phyloP scores from a whole-genome alignment of 2,888 invertebrate species.

The Drosophila peninsularis region DNA sequence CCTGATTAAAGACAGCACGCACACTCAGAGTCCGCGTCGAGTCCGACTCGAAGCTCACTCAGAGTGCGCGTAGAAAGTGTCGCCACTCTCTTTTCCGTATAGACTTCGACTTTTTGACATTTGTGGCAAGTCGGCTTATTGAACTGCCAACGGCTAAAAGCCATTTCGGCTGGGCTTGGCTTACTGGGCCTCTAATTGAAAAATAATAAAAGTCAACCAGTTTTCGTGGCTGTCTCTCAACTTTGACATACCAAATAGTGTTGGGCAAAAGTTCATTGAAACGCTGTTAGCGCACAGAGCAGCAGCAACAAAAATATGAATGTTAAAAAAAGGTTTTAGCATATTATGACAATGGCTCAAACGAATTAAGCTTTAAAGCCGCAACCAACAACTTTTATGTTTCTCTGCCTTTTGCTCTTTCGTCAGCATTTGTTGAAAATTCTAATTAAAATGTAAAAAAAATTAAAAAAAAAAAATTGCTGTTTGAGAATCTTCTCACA shows the following conservation, averaged over 20 bases:
- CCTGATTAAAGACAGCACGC: constrained; percentile 62
- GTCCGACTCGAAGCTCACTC: constrained; percentile 35
- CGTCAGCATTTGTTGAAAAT: constrained; percentile 35
- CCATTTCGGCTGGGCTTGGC: constrained; percentile 18
- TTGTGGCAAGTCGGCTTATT: constrained; percentile 44
- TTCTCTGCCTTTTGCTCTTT: constrained; percentile 14
- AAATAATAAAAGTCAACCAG: constrained; percentile 52
- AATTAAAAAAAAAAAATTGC: constrained; percentile 8
- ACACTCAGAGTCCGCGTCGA: constrained; percentile 32
- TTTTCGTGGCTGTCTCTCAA: constrained; percentile 44
- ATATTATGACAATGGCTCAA: constrained; percentile 49
- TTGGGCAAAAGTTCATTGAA: constrained; percentile 58
- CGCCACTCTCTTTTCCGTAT: constrained; percentile 56
- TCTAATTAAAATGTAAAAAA: constrained; percentile 56
- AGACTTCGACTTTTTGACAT: constrained; percentile 37
- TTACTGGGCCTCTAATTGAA: constrained; percentile 41
- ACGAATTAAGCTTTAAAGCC: constrained; percentile 27
- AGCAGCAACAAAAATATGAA: neutral
- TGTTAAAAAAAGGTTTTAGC: constrained; percentile 32
- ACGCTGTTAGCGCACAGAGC: constrained; percentile 13
- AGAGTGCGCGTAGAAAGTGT: constrained; percentile 57
- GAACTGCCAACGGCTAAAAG: constrained; percentile 15
- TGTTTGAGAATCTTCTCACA: constrained; percentile 60
- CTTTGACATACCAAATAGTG: constrained; percentile 53
- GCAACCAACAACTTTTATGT: constrained; percentile 26